Percentiles rank a stretch among this genome's conserved stretches.
Evolutionary conservation across 2,888 invertebrate genomes (phyloP).

Genomic region (Drosophila percnosoma): DNA sequence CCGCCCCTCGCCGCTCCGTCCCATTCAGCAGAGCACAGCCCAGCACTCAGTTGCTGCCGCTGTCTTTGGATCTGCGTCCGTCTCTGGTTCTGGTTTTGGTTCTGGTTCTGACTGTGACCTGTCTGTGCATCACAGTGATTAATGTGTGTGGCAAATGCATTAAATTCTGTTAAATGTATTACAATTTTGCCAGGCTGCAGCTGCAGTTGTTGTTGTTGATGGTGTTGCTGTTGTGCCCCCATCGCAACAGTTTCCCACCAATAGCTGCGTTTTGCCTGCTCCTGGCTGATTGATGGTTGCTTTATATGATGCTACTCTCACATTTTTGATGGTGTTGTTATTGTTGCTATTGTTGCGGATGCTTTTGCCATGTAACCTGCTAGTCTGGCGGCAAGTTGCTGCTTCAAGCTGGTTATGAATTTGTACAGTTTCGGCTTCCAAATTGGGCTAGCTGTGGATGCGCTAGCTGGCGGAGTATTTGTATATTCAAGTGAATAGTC

Average conservation of each 20-base stretch:
- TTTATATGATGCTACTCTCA: constrained; percentile 54
- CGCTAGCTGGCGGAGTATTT: neutral
- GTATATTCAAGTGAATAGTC: constrained; percentile 24
- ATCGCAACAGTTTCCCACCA: constrained; percentile 69
- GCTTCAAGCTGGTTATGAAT: constrained; percentile 65
- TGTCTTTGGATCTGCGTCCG: constrained; percentile 26
- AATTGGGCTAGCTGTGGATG: constrained; percentile 29
- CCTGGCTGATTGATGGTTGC: constrained; percentile 75
- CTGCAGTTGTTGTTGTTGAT: constrained; percentile 30
- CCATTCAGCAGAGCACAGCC: neutral
- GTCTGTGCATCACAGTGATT: constrained; percentile 84
- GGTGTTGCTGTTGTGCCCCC: constrained; percentile 12
- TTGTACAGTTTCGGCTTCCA: constrained; percentile 63
- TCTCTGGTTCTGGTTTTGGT: constrained; percentile 19
- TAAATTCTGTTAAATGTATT: constrained; percentile 85
- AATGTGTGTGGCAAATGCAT: constrained; percentile 85
- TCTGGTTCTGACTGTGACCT: constrained; percentile 59
- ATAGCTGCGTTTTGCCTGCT: constrained; percentile 61
- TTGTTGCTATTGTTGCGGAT: constrained; percentile 21
- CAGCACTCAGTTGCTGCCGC: neutral
- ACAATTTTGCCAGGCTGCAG: constrained; percentile 81
- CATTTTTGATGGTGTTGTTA: constrained; percentile 12
- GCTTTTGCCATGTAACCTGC: constrained; percentile 27
- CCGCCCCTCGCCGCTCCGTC: constrained; percentile 19
- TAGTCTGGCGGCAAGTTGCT: constrained; percentile 44